Conservation (phyloP, 1,140 invertebrate species). For the Paracyclopina nana region DNA sequence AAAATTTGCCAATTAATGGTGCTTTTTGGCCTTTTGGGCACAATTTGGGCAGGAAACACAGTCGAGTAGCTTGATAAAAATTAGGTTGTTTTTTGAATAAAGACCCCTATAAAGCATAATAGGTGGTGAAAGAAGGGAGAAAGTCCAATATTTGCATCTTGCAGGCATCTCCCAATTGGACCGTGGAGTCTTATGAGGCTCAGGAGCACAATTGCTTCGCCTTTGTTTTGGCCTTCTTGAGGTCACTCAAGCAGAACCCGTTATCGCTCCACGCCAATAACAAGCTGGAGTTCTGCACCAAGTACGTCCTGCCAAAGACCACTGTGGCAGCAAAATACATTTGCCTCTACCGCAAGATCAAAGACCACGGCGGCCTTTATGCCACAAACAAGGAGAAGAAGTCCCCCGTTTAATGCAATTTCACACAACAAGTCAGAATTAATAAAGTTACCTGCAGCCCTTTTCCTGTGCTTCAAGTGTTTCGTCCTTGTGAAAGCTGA, state of each 20-base stretch:
- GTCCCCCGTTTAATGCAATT: too few species aligned
- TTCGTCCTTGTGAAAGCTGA: too few species aligned
- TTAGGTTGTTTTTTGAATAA: too few species aligned
- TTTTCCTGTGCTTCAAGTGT: too few species aligned
- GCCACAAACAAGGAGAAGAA: too few species aligned
- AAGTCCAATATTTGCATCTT: conserved; percentile 7
- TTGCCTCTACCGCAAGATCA: conserved; percentile 44
- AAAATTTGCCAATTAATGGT: too few species aligned
- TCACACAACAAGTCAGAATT: too few species aligned
- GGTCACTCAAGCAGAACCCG: conserved; percentile 37
- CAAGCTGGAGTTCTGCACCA: conserved; percentile 45
- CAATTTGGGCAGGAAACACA: too few species aligned
- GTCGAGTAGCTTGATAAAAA: too few species aligned
- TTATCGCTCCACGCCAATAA: conserved; percentile 40
- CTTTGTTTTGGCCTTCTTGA: conserved; percentile 50
- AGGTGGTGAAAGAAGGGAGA: conserved; percentile 33
- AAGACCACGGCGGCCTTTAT: not conserved
- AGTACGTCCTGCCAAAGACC: conserved; percentile 49
- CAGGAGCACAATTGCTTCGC: conserved; percentile 53
- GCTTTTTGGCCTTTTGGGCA: too few species aligned
- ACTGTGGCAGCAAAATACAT: conserved; percentile 57
- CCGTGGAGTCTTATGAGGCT: conserved; percentile 38
- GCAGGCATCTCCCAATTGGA: conserved; percentile 11
- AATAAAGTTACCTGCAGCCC: too few species aligned
- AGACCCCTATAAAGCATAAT: conserved; percentile 40